phyloP scores from a whole-genome alignment of 2,113 vertebrate genomes.

The Atlantisia rogersi region DNA sequence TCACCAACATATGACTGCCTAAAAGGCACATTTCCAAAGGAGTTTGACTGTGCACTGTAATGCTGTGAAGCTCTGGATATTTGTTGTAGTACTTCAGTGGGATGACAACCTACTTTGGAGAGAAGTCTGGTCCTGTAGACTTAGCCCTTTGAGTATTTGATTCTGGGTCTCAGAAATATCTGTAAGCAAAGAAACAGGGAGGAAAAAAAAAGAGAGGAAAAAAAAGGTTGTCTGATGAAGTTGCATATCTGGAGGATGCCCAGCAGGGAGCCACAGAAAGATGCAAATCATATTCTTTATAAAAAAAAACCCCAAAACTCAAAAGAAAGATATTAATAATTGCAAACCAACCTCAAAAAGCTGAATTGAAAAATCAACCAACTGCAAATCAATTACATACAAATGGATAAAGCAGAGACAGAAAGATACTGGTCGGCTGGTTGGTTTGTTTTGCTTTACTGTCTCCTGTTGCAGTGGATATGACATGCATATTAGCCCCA shows the following conservation, averaged over 20 bases:
- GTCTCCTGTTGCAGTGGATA: background rate
- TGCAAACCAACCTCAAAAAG: constrained; percentile 13
- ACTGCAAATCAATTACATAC: constrained; percentile 29
- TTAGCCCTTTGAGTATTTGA: background rate
- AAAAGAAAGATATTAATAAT: background rate
- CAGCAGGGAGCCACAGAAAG: background rate
- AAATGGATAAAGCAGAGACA: constrained; percentile 10
- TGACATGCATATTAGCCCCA: constrained; percentile 28
- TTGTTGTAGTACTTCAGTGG: background rate
- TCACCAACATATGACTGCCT: background rate
- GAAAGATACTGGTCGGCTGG: background rate
- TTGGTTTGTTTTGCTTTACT: constrained; percentile 33
- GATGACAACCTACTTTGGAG: background rate
- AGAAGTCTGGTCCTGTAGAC: background rate
- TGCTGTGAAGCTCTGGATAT: background rate
- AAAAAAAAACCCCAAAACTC: background rate
- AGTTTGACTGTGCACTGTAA: background rate
- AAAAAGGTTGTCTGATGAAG: background rate
- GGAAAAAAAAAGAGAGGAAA: background rate
- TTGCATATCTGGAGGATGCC: background rate
- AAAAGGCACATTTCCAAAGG: background rate
- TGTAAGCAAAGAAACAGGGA: background rate
- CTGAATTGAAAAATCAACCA: constrained; percentile 34
- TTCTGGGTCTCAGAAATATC: background rate
- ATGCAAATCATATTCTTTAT: background rate